Evolutionary conservation across 1,140 invertebrate genomes (phyloP), one percentile per base, ranked within the genome.

Genomic region (Cydia amplana): DNA sequence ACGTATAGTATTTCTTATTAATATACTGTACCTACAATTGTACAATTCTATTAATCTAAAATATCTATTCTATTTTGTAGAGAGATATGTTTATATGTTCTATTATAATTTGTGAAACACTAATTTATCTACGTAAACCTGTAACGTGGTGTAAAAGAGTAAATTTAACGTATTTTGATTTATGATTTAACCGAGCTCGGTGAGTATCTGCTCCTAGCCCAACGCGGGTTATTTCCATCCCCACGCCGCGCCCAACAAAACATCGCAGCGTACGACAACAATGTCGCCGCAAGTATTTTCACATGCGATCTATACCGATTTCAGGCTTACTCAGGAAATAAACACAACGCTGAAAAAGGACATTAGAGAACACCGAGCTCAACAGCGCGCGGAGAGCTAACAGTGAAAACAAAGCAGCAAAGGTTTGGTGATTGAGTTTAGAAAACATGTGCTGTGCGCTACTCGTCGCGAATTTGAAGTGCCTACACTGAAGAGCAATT

Each of bases 171-270:
- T 51, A 51, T n/a, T n/a, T n/a, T 46, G 6, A n/a, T 51, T 51
- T 18, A n/a, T 0, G 12, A 4, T 10, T 1, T 43, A 82, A 77
- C 82, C 79, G 77, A 79, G 36, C 64, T 20, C 65, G 80, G 80
- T 78, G 78, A 77, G 76, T 75, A 79, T 78, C 80, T 78, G 76
- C 80, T 84, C 85, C 85, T 70, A 70, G 16, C n/a, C 32, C 32
- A 75, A 75, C 74, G 82, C 81, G 76, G 81, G 84, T 89, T 89
- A 89, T 90, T 90, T 89, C 82, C 77, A 89, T 81, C 80, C 75
- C 78, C 82, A 79, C 77, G 79, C 79, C 80, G 9, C 7, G 9
- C 7, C 36, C 81, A 84, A 83, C 84, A 84, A 86, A 87, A 87
- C 82, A 84, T 85, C 80, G 84, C 79, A 78, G 81, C 76, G 81